Percentiles rank a stretch among this genome's conserved stretches.
These are phyloP conservation scores for Erythrolamprus reginae DNA, from an alignment of 2,113 vertebrate genomes.

Conservation along the genomic window DNA sequence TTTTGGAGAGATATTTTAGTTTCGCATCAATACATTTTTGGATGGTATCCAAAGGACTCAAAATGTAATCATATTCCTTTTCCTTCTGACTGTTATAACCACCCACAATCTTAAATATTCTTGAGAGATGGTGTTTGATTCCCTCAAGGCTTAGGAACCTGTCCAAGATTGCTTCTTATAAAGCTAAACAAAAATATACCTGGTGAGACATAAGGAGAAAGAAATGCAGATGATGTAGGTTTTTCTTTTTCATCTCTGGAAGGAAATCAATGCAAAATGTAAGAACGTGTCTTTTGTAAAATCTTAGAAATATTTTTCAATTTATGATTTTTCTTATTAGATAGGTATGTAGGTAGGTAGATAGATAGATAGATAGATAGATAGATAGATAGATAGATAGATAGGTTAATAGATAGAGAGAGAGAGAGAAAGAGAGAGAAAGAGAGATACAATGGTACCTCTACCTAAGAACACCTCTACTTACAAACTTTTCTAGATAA, in stretches of 20 bases:
- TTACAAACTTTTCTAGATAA: too few relatives aligned
- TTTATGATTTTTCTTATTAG: too few relatives aligned
- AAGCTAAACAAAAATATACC: neutral
- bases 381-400: too few relatives aligned
- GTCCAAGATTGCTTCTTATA: neutral
- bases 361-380: too few relatives aligned
- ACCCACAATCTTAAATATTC: neutral
- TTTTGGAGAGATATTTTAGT: neutral
- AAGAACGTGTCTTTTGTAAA: neutral
- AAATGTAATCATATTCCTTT: neutral
- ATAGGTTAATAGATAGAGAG: too few relatives aligned
- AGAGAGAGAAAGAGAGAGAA: too few relatives aligned
- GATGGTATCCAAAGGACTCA: neutral
- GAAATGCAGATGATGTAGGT: neutral
- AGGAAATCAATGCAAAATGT: neutral
- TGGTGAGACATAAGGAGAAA: neutral
- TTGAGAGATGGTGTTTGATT: neutral
- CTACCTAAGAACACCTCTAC: too few relatives aligned
- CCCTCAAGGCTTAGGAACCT: neutral
- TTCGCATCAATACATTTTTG: neutral
- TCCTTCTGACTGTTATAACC: neutral
- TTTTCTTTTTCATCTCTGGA: neutral
- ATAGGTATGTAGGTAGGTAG: too few relatives aligned
- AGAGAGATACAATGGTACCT: too few relatives aligned
- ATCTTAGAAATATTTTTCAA: neutral